Base-by-base conservation (phyloP, 2,113 vertebrate species). In the Hemibagrus wyckioides region DNA sequence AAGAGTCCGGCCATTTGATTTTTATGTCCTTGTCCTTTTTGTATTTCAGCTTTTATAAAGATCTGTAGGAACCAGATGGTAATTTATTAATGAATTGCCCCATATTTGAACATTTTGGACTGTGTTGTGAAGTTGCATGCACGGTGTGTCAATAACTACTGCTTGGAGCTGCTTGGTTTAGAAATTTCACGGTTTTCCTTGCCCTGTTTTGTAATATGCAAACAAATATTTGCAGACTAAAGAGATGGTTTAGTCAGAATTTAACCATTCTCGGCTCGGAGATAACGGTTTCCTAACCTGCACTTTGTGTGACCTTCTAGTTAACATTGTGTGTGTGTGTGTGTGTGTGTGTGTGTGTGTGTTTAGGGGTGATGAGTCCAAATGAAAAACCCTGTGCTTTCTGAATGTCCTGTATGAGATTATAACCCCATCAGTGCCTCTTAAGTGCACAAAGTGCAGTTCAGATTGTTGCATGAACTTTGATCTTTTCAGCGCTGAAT, bases 1-100 rank as follows among this genome's bases (percentile, higher is more conserved):
- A n/a, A n/a, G n/a, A n/a, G n/a, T n/a, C n/a, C n/a, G n/a, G n/a
- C n/a, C n/a, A n/a, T n/a, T n/a, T n/a, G n/a, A n/a, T n/a, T 33
- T 25, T 36, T 28, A 0, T 63, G 6, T n/a, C 9, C 21, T 17
- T 67, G 36, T 59, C 28, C 2, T 83, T 80, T 80, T 88, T 88
- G 59, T 86, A 77, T 91, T 91, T 86, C 90, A 90, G 90, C 82
- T 15, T n/a, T 39, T 65, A 56, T 73, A 86, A 83, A 88, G 59
- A 63, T 61, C 30, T 85, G 13, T 81, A 86, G 71, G 82, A 89
- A 50, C 33, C 2, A 30, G 23, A 87, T 81, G 89, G 88, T 88
- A 89, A 89, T 77, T 41, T 14, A 69, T 86, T 50, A 33, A 50
- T 56, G 33, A 48, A 41, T 48, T 61, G 85, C 28, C 85, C 61